Base-by-base conservation (phyloP, 1,140 invertebrate genomes). In the Cylas formicarius region DNA sequence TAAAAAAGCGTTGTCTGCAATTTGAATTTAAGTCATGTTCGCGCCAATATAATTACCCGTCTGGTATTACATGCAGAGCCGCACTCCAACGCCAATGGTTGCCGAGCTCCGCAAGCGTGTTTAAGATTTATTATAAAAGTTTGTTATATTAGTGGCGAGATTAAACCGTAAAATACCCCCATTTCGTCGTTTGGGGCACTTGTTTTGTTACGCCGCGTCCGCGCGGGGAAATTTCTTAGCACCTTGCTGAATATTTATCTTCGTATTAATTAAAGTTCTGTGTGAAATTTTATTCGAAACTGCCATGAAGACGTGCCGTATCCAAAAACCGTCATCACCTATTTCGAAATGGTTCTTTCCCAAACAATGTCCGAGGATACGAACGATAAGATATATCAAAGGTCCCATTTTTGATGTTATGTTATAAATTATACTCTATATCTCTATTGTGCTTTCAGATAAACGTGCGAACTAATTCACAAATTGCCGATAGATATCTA, bases 61-160 rank as follows among this genome's bases (percentile, higher is more conserved):
- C 34, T 20, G 34, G 18, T 37, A 44, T 44, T 44, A 44, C 43
- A 44, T 37, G 34, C 43, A 10, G 17, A 46, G 35, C 35, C 40
- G 36, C 28, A 29, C 9, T 18, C 36, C 32, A 28, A 27, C 28
- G 31, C 17, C 33, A 29, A 45, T 22, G 16, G 32, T n/a, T n/a
- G n/a, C n/a, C n/a, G 23, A 37, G 34, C 31, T 39, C 26, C 34
- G 34, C 44, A 39, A 46, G 44, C 35, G 44, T 39, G 44, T 46
- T 33, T 20, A 33, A 46, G 44, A 46, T 46, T 46, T 46, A 46
- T 46, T 46, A 46, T 46, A 32, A 46, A 46, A 46, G 35, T 46
- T 46, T 46, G 44, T 46, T 46, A 46, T 33, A 46, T 45, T 45
- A 45, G 35, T 46, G 36, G 44, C 28, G 36, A 46, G 35, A 46